Evolutionary conservation across 2,113 vertebrate genomes (phyloP), one percentile per base, ranked within the genome.

Genomic region (Melanostigma gelatinosum): DNA sequence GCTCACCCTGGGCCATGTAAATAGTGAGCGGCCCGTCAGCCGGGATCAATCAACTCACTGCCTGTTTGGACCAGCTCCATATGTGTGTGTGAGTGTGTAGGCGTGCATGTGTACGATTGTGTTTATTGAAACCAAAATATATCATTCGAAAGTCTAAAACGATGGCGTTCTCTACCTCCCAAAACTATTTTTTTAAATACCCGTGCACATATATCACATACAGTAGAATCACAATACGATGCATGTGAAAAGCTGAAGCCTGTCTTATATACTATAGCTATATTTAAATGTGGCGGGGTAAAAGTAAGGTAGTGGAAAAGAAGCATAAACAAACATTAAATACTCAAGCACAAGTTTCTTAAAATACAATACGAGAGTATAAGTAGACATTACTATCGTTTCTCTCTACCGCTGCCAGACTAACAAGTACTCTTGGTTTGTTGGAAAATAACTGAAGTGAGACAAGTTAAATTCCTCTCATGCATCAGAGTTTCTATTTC

Each of bases 41-140:
- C 86, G 77, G 86, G 89, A 94, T 95, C 91, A 92, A 87, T 94
- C 90, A 92, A 27, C 46, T 74, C 68, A 20, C 55, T 89, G 87
- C 81, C 50, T 93, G 89, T 93, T 93, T 94, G 92, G 86, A 89
- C 76, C 82, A 80, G 75, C 58, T 64, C 87, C 90, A 72, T 76
- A 57, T 92, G 86, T 91, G 81, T 91, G 81, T 85, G 58, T 22
- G 54, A 29, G 20, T 63, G 54, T 64, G 70, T 74, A 8, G 27
- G 73, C 16, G 27, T 57, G 70, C 58, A 34, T 63, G 52, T 86
- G 82, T 90, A 27, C 52, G 65, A 67, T 71, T 83, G 68, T 72
- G 60, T 88, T 85, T 80, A 83, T 12, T 83, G 80, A 84, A 79
- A 78, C 38, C 20, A 76, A 79, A 81, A 85, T 6, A 60, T 29